Conservation (phyloP, 2,888 invertebrate species). For the Capitulum mitella region DNA sequence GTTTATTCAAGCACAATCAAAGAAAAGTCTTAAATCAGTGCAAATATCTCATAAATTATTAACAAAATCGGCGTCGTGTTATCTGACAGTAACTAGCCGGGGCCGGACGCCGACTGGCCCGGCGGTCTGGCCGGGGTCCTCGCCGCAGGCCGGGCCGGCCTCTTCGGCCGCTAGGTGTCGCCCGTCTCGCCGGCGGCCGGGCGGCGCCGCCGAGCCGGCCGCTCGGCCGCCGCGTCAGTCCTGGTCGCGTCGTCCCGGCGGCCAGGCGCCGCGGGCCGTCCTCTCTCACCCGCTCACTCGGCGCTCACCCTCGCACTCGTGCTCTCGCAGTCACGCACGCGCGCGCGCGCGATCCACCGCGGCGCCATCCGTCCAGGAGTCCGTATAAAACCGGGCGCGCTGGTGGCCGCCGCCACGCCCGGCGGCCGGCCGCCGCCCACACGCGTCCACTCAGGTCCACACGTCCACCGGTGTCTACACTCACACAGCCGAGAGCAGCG, state of each 20-base stretch:
- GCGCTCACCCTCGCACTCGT: not conserved
- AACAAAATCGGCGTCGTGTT: slow-evolving; percentile 13
- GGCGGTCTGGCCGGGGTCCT: not conserved
- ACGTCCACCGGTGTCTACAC: too few species aligned
- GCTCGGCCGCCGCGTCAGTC: not conserved
- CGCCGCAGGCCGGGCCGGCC: not conserved
- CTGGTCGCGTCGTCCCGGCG: not conserved
- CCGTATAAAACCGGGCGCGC: slow-evolving; percentile 16
- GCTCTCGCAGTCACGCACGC: not conserved
- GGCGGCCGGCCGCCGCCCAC: too few species aligned
- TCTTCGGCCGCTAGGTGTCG: not conserved
- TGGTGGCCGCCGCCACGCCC: not conserved
- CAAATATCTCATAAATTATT: slow-evolving; percentile 23
- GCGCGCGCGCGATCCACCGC: not conserved
- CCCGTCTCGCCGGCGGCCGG: not conserved
- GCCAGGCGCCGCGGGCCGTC: not conserved
- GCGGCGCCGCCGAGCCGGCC: not conserved
- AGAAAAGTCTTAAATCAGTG: not conserved
- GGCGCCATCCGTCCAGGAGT: not conserved
- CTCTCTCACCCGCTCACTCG: too few species aligned
- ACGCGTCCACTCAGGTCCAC: too few species aligned
- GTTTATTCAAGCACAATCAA: slow-evolving; percentile 11
- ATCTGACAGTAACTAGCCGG: not conserved
- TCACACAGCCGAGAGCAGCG: too few species aligned
- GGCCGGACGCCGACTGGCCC: not conserved